Base-by-base conservation (phyloP, 2,797 vertebrate genomes). In the Syndactyla subalaris region DNA sequence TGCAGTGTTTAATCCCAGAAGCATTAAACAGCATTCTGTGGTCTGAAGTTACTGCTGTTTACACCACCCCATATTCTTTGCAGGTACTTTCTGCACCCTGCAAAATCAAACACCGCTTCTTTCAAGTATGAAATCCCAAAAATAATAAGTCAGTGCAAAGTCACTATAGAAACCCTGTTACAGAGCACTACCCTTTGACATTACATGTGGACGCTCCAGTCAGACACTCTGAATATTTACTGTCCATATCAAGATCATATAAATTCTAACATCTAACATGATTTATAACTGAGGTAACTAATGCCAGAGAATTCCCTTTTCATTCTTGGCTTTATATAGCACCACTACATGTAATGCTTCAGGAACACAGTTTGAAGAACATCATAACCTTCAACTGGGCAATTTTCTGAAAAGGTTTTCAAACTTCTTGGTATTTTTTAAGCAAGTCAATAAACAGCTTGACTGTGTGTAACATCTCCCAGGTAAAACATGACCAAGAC, bases 311-410 rank as follows among this genome's bases (percentile, higher is more conserved):
- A 48, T 96, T 97, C 77, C 87, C 71, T 92, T 93, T 87, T 92
- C 95, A 88, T 92, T 88, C 88, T 68, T 76, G 78, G 88, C 96
- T 97, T 96, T 95, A 96, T 96, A 97, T 95, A 96, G 88, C 67
- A 89, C 48, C 29, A 63, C 59, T 93, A 87, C 51, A 80, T 80
- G 80, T 87, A 94, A 92, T 63, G 76, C 55, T 81, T 85, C 55
- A 87, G 77, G 68, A 83, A 68, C n/a, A 71, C 80, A 48, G 58
- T 32, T 57, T 89, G 81, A 86, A 94, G 51, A 91, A 81, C 57
- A 71, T 83, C 63, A 78, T 63, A 74, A 77, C 78, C 59, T 92
- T 95, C 87, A 87, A 19, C 36, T n/a, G 41, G 43, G 14, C 71
- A 43, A 41, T 30, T 48, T 74, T 80, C 77, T 59, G 22, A 41